A percentile compares a stretch with the other conserved stretches of the same genome.
phyloP scores from a whole-genome alignment of 2,797 vertebrate species.

The Pangasius krempfi region DNA sequence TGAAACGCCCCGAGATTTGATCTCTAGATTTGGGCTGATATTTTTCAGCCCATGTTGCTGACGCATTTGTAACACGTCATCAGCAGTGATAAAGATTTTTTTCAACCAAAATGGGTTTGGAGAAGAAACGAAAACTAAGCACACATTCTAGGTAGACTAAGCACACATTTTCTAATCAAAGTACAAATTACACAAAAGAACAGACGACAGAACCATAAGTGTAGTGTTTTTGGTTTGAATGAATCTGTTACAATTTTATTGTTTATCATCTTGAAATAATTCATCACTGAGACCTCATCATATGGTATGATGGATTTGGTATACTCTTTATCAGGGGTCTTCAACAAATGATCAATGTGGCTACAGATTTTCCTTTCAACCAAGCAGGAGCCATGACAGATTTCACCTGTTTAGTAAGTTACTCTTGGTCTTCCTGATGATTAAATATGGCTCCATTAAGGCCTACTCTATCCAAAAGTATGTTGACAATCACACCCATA shows the following conservation, averaged over 20 bases:
- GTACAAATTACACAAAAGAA: not conserved
- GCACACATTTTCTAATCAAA: not conserved
- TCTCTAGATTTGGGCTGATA: not conserved
- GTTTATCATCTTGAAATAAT: not conserved
- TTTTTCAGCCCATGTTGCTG: not conserved
- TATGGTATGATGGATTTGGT: not conserved
- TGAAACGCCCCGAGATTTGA: not conserved
- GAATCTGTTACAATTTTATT: not conserved
- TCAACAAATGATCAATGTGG: not conserved
- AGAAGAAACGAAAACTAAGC: not conserved
- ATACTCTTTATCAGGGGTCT: not conserved
- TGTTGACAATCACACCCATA: not conserved
- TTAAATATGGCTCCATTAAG: not conserved
- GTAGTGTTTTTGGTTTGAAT: not conserved
- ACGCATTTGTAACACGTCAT: not conserved
- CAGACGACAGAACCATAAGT: not conserved
- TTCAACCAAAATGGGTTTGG: not conserved
- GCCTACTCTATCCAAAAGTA: not conserved
- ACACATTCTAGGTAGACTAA: not conserved
- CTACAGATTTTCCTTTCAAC: not conserved
- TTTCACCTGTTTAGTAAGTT: not conserved
- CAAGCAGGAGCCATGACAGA: not conserved
- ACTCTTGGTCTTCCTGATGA: not conserved
- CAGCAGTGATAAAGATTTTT: not conserved
- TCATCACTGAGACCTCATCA: not conserved